Evolutionary conservation across 2,797 vertebrate genomes (phyloP), one percentile per base, ranked within the genome.

Genomic region (Cossypha dichroa): DNA sequence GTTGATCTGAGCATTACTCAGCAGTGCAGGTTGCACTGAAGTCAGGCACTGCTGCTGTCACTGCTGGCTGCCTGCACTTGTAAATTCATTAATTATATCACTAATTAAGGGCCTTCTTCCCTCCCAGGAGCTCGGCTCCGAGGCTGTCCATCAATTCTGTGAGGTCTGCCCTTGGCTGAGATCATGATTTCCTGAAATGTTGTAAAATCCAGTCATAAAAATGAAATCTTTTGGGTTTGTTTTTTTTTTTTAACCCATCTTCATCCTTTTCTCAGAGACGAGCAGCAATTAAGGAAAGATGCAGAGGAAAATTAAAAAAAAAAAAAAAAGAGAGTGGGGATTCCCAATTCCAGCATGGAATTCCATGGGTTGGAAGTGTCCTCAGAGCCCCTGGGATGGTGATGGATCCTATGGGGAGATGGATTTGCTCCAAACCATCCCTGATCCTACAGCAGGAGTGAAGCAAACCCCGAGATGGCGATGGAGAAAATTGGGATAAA

Each of bases 1-100:
- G 98, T 98, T 98, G 98, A 98, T 98, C 95, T 86, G 97, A 96
- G 94, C 97, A 85, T 98, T 98, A 98, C 97, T 98, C 97, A 98
- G 97, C 97, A 97, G 67, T 23, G 49, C 63, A 95, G 97, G 97
- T 93, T 85, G 97, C 94, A 85, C 55, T 98, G 98, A 97, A 97
- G 97, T 97, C 96, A 98, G 97, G 96, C 94, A 40, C 76, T 78
- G 88, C 67, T 81, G 94, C 97, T 94, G 97, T 96, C 88, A 7
- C 94, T 96, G 97, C 96, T 81, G 90, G 69, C 94, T 33, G 70
- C 90, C 91, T 90, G 26, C 79, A 40, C 95, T 72, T 89, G 36
- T 90, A 91, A 97, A 96, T 97, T 97, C 95, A 96, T 97, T 97
- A 96, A 97, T 97, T 97, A 96, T 95, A 93, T 97, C 97, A 94